Percentiles rank a stretch among this genome's conserved stretches.
Conservation (phyloP, 2,797 vertebrate genomes). For the Pyrrhura leucotis region DNA sequence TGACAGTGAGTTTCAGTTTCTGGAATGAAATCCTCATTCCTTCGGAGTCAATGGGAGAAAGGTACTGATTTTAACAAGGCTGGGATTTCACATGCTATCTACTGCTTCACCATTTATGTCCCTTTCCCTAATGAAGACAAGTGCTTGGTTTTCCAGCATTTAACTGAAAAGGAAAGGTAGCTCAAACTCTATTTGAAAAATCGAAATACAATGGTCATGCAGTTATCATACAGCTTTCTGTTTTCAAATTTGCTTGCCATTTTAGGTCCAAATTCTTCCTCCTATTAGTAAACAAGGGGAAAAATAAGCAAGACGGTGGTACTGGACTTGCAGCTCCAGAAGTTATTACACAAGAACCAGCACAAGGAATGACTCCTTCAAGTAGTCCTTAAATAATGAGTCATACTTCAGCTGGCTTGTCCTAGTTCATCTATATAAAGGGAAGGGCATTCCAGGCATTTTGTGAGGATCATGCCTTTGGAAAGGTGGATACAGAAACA, state of each 20-base stretch:
- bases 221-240: neutral
- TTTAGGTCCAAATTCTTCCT: neutral
- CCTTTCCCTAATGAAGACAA: neutral
- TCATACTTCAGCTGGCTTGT: neutral
- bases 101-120: neutral
- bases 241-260: neutral
- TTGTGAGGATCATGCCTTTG: neutral
- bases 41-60: neutral
- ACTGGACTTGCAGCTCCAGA: neutral
- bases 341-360: neutral
- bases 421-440: neutral
- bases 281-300: neutral
- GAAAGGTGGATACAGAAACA: neutral
- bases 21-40: neutral
- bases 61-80: neutral
- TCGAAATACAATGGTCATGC: neutral
- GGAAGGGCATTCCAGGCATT: conserved; percentile 11
- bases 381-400: neutral
- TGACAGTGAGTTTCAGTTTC: neutral
- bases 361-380: neutral
- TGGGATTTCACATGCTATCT: neutral
- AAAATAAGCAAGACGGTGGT: neutral
- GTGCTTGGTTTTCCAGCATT: neutral
- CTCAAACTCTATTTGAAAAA: neutral
- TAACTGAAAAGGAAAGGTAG: neutral